phyloP scores from a whole-genome alignment of 2,888 invertebrate genomes.

The Nomada hirtipes region DNA sequence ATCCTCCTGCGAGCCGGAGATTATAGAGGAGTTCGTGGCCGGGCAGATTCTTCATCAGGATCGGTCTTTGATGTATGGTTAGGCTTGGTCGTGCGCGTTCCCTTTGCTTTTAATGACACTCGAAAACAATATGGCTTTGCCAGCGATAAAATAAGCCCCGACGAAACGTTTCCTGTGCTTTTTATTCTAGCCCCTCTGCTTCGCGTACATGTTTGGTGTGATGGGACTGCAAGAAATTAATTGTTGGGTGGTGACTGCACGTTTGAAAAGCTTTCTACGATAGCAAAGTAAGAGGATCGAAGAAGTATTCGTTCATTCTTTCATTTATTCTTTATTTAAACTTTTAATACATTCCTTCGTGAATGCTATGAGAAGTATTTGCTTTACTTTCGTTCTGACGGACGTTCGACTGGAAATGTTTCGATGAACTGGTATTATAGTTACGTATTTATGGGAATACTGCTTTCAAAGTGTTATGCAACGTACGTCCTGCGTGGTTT shows the following conservation, averaged over 20 bases:
- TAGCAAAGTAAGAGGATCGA: too few species aligned
- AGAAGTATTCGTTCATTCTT: too few species aligned
- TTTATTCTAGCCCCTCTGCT: neutral
- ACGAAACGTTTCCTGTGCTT: neutral
- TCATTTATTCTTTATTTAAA: too few species aligned
- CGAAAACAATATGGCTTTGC: slow-evolving; percentile 48
- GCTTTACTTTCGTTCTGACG: too few species aligned
- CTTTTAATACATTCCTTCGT: too few species aligned
- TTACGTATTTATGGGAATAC: neutral
- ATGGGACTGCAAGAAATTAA: neutral
- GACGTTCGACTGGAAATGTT: too few species aligned
- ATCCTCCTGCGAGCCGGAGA: slow-evolving; percentile 52
- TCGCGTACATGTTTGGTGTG: neutral
- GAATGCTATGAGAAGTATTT: too few species aligned
- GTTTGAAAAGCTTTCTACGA: too few species aligned
- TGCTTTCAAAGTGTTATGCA: too few species aligned
- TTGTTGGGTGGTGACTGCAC: too few species aligned
- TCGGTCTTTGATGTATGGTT: slow-evolving; percentile 54
- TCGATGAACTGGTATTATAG: too few species aligned
- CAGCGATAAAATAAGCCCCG: slow-evolving; percentile 40
- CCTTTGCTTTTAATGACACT: slow-evolving; percentile 49
- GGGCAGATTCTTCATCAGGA: slow-evolving; percentile 55
- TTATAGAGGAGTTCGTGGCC: slow-evolving; percentile 52
- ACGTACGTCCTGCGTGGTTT: too few species aligned
- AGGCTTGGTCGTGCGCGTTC: slow-evolving; percentile 35